phyloP scores from a whole-genome alignment of 2,113 vertebrate species.

The Phrynosoma blainvillii region DNA sequence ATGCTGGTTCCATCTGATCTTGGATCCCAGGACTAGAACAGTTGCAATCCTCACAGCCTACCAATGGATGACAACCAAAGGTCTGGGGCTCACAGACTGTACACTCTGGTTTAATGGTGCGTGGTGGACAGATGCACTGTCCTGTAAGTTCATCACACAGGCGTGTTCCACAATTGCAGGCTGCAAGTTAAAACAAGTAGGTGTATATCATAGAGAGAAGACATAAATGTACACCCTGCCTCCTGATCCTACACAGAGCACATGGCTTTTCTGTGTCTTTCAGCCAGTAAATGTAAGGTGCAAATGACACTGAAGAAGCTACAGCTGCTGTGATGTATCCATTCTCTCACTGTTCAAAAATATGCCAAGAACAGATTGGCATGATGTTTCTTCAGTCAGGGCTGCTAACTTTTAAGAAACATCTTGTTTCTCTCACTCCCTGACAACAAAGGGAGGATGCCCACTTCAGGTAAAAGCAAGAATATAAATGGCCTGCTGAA shows the following conservation, averaged over 20 bases:
- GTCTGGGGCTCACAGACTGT: slow-evolving; percentile 87
- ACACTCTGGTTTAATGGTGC: slow-evolving; percentile 89
- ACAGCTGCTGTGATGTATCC: neutral
- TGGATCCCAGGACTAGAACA: slow-evolving; percentile 85
- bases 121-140: slow-evolving; percentile 91
- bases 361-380: neutral
- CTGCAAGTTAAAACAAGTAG: slow-evolving; percentile 64
- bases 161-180: slow-evolving; percentile 88
- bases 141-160: slow-evolving; percentile 91
- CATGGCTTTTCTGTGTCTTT: neutral
- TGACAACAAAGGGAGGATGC: neutral
- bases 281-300: neutral
- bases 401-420: neutral
- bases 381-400: neutral
- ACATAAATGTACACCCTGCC: no score
- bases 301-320: neutral
- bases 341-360: neutral
- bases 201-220: neutral
- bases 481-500: neutral
- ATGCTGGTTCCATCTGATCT: slow-evolving; percentile 77
- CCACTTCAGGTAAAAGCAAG: neutral
- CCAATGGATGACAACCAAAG: slow-evolving; percentile 93
- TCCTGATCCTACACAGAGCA: no score
- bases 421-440: neutral
- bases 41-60: slow-evolving; percentile 94